Evolutionary conservation across 2,797 vertebrate genomes (phyloP).

Genomic region (Psittacula derbiana): DNA sequence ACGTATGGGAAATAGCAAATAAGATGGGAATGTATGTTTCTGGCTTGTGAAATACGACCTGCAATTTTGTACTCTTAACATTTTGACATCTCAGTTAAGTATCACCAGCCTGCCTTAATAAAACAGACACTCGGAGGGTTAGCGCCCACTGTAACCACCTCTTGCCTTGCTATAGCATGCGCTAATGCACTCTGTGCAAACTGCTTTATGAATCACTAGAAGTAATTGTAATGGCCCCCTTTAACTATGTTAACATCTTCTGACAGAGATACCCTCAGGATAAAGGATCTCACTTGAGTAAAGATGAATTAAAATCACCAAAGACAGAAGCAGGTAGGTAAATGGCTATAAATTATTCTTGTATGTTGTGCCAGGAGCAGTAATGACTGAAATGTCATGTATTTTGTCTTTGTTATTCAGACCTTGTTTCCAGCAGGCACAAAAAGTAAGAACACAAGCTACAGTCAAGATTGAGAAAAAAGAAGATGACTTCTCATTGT

Average conservation of each 20-base stretch:
- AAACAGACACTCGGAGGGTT: background rate
- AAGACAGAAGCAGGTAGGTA: background rate
- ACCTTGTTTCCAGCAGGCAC: background rate
- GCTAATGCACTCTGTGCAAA: background rate
- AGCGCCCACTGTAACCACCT: background rate
- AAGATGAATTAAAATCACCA: background rate
- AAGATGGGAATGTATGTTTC: background rate
- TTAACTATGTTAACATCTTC: background rate
- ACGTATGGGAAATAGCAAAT: background rate
- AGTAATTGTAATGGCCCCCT: background rate
- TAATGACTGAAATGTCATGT: background rate
- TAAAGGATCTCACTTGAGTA: background rate
- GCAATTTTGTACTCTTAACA: background rate
- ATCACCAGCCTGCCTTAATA: background rate
- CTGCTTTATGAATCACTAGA: background rate
- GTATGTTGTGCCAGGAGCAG: background rate
- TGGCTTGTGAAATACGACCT: background rate
- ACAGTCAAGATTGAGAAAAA: background rate
- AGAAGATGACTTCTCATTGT: background rate
- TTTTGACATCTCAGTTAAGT: background rate
- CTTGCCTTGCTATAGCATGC: background rate
- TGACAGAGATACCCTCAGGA: background rate
- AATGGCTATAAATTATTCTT: background rate
- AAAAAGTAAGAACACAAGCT: background rate
- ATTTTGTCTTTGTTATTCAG: background rate